Evolutionary conservation across 2,888 invertebrate genomes (phyloP).

Genomic region (Portevinia maculata): DNA sequence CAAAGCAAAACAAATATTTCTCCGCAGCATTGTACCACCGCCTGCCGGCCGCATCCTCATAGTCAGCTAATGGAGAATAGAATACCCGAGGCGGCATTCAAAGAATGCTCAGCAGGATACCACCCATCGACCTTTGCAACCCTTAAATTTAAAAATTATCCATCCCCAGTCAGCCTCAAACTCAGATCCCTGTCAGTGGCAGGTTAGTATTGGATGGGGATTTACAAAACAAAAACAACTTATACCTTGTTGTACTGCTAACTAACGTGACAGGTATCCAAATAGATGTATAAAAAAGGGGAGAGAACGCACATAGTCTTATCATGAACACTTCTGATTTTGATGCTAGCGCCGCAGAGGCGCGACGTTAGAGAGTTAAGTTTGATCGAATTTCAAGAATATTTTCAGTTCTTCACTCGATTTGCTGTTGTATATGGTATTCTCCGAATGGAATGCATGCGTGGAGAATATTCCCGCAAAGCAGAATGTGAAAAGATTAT

Average conservation of each 20-base stretch:
- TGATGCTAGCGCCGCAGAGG: background rate
- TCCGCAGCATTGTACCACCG: background rate
- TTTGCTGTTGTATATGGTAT: slow-evolving; percentile 8
- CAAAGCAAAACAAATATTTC: slow-evolving; percentile 32
- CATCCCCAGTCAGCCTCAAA: background rate
- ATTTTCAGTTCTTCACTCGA: slow-evolving; percentile 18
- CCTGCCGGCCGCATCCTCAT: no score
- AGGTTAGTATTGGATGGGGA: slow-evolving; percentile 1
- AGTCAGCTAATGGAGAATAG: slow-evolving; percentile 21
- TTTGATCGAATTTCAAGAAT: slow-evolving; percentile 18
- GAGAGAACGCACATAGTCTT: background rate
- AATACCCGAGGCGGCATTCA: slow-evolving; percentile 24
- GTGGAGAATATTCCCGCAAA: background rate
- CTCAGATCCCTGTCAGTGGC: background rate
- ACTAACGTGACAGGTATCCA: slow-evolving; percentile 49
- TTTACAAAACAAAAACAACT: background rate
- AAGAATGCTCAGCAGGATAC: slow-evolving; percentile 34
- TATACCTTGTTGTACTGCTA: slow-evolving; percentile 2
- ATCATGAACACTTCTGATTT: background rate
- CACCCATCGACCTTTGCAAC: slow-evolving; percentile 18
- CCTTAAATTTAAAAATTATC: slow-evolving; percentile 29
- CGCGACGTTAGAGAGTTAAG: background rate
- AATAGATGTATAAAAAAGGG: slow-evolving; percentile 7
- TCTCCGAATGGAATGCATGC: slow-evolving; percentile 8
- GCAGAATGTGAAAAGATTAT: slow-evolving; percentile 2